phyloP scores from a whole-genome alignment of 2,113 vertebrate species.

The Triplophysa tibetana region DNA sequence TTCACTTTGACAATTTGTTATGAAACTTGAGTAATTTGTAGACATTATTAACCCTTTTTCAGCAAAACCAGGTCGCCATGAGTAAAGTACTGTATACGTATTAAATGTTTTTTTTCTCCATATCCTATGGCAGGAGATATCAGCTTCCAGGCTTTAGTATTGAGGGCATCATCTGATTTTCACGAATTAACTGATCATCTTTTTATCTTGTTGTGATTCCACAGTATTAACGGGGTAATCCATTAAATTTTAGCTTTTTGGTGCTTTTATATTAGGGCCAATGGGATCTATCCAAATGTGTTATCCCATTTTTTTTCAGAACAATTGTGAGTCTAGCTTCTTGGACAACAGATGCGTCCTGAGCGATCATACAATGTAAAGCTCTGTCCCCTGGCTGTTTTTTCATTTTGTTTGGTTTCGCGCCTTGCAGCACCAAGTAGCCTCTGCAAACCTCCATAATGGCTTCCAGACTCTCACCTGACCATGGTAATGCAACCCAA shows the following conservation, averaged over 20 bases:
- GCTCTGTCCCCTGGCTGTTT: constrained; percentile 29
- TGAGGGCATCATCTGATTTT: constrained; percentile 50
- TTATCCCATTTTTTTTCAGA: constrained; percentile 16
- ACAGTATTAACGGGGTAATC: constrained; percentile 5
- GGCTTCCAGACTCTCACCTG: constrained; percentile 59
- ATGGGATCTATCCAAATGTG: constrained; percentile 34
- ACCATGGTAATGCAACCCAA: constrained; percentile 62
- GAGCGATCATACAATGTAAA: constrained; percentile 29
- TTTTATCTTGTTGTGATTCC: constrained; percentile 30
- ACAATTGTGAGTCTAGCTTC: constrained; percentile 13
- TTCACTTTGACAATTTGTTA: too few relatives aligned
- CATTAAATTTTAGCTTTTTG: constrained; percentile 11
- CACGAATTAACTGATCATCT: constrained; percentile 26
- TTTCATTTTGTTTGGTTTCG: constrained; percentile 50
- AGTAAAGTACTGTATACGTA: constrained; percentile 15
- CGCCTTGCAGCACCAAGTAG: constrained; percentile 51
- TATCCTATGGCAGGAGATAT: constrained; percentile 39
- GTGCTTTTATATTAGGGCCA: constrained; percentile 28
- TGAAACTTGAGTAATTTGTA: too few relatives aligned
- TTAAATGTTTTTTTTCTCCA: constrained; percentile 32
- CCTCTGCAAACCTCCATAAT: constrained; percentile 57
- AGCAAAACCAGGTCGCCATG: constrained; percentile 31
- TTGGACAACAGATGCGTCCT: constrained; percentile 19
- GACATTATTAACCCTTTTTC: not conserved
- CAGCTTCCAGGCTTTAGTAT: constrained; percentile 18